Evolutionary conservation across 2,113 vertebrate species (phyloP).

Genomic region (Anseranas semipalmata): DNA sequence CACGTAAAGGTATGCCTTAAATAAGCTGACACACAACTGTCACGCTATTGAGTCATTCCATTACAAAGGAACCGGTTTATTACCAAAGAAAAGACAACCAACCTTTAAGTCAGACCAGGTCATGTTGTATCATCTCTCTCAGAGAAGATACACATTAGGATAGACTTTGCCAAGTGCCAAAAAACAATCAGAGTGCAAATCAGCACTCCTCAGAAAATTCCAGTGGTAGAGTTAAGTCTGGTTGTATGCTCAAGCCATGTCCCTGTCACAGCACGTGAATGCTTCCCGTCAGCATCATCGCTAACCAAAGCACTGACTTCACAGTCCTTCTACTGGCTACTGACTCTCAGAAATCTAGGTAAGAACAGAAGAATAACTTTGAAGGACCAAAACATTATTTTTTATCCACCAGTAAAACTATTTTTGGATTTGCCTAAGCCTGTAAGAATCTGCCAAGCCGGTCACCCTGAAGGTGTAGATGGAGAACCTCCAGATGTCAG

Average conservation of each 20-base stretch:
- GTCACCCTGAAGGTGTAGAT: constrained; percentile 19
- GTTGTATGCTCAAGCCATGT: neutral
- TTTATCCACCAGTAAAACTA: neutral
- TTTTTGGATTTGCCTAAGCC: constrained; percentile 21
- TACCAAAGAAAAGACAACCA: neutral
- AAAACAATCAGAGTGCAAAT: neutral
- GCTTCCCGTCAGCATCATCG: neutral
- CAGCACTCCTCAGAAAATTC: constrained; percentile 1
- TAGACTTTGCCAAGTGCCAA: neutral
- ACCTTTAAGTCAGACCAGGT: neutral
- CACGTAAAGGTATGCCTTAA: neutral
- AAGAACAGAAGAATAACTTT: neutral
- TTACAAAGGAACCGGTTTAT: neutral
- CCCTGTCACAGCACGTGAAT: neutral
- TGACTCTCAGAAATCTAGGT: neutral
- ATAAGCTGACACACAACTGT: neutral
- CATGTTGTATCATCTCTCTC: neutral
- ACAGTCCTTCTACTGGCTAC: neutral
- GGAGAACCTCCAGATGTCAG: constrained; percentile 44
- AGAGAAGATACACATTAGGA: neutral
- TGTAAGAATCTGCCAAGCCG: constrained; percentile 19
- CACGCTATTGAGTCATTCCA: neutral
- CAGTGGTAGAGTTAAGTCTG: neutral
- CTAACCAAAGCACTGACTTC: neutral
- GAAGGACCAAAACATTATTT: neutral